Evolutionary conservation across 2,888 invertebrate species (phyloP), one percentile per base, ranked within the genome.

Genomic region (Ormyrus pomaceus): DNA sequence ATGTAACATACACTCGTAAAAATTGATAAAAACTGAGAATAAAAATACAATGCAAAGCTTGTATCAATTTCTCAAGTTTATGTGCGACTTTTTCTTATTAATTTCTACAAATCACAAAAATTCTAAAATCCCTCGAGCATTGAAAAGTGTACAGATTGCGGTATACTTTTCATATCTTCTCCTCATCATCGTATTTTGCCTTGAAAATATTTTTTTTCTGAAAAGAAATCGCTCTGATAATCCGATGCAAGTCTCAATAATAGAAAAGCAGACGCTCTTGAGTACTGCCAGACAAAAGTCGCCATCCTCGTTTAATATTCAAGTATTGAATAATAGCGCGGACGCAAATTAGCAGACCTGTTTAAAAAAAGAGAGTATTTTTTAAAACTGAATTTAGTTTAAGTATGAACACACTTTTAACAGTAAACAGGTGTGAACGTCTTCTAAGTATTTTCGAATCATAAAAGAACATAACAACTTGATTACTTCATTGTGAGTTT

Each of bases 231-330:
- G 34, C 71, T 72, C 46, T 48, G 61, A 59, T 10, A 70, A 55
- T 64, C 77, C 8, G 19, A 68, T 6, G 34, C 11, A 6, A 56
- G 3, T 53, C 56, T 82, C 61, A 97, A 92, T 97, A 96, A 92
- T 97, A 96, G 93, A 97, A 96, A 85, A 97, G 93, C 87, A 97
- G 93, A 89, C 97, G 93, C 90, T 97, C 96, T 88, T 97, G 96
- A 81, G 96, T 96, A 80, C 95, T 96, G 82, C 96, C 95, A 2
- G 96, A 96, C 80, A 97, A 92, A 85, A 96, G 93, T 86, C 96
- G 94, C 97, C 97, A 97, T 82, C 96, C 96, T 77, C 96, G 94
- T 88, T 97, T 97, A 87, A 97, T 97, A 91, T 96, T 96, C 90
- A 96, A 92, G 91, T 97, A 97, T 91, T 97, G 97, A 85, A 97